Evolutionary conservation across 2,888 invertebrate genomes (phyloP).

Genomic region (Oxycera nigricornis): DNA sequence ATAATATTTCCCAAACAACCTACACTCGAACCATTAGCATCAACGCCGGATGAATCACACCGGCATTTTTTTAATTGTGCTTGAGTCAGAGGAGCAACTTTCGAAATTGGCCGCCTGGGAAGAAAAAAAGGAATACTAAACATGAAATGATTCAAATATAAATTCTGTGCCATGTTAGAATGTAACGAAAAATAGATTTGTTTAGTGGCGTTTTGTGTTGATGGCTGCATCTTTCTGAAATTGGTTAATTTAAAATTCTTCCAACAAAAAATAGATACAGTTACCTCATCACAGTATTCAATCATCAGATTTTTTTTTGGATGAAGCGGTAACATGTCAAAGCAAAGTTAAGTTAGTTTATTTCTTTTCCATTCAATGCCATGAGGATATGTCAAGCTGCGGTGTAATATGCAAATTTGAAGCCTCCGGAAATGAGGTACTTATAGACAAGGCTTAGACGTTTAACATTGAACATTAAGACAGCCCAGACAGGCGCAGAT

Average conservation of each 20-base stretch:
- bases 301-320: neutral
- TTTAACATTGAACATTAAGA: neutral
- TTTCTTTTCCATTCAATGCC: neutral
- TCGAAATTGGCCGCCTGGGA: neutral
- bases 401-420: constrained; percentile 14
- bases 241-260: neutral
- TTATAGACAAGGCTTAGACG: neutral
- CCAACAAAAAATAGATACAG: neutral
- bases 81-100: neutral
- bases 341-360: neutral
- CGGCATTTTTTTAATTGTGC: neutral
- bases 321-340: neutral
- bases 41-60: constrained; percentile 2
- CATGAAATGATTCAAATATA: neutral
- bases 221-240: neutral
- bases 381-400: neutral
- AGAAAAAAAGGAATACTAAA: neutral
- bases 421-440: neutral
- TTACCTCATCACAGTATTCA: neutral
- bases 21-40: neutral
- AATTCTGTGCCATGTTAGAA: neutral
- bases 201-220: neutral
- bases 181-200: neutral
- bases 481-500: no score
- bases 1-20: neutral